Evolutionary conservation across 37 sponge, comb jelly and placozoan species (phyloP).

Genomic region (Cladorhizidae sp.): DNA sequence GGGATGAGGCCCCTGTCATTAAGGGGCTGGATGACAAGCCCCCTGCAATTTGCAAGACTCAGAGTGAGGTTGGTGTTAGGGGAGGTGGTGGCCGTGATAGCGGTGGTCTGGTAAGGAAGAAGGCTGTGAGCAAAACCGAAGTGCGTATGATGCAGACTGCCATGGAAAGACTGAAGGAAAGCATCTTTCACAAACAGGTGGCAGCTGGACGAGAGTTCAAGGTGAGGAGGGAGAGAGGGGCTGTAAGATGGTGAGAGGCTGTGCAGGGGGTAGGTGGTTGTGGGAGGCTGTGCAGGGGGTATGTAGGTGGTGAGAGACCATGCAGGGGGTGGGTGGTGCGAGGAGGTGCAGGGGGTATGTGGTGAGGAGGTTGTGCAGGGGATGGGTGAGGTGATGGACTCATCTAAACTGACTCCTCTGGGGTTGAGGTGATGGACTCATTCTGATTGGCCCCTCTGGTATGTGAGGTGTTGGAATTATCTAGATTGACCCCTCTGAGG

Average conservation of each 20-base stretch:
- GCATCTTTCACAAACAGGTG: constrained; percentile 76
- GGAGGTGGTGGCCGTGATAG: constrained; percentile 6
- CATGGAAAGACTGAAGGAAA: constrained; percentile 66
- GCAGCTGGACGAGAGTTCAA: constrained; percentile 91
- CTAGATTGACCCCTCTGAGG: too few species aligned
- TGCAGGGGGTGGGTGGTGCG: too few species aligned
- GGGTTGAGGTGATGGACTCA: too few species aligned
- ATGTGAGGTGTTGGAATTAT: too few species aligned
- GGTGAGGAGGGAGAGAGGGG: constrained; percentile 13
- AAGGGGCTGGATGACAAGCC: background rate
- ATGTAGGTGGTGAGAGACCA: background rate
- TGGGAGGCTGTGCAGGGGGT: background rate
- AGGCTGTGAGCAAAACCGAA: constrained; percentile 16
- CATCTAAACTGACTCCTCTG: too few species aligned
- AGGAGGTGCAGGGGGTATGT: too few species aligned
- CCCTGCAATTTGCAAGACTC: background rate
- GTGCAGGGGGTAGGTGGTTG: too few species aligned
- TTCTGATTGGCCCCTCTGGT: too few species aligned
- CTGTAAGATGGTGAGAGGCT: background rate
- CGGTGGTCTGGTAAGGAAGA: constrained; percentile 30
- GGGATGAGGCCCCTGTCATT: constrained; percentile 15
- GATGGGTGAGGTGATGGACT: too few species aligned
- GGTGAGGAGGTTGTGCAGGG: too few species aligned
- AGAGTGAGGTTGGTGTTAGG: background rate
- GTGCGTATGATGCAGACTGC: constrained; percentile 60